phyloP scores from a whole-genome alignment of 1,140 invertebrate species.

The Pemphigus obesinymphae region DNA sequence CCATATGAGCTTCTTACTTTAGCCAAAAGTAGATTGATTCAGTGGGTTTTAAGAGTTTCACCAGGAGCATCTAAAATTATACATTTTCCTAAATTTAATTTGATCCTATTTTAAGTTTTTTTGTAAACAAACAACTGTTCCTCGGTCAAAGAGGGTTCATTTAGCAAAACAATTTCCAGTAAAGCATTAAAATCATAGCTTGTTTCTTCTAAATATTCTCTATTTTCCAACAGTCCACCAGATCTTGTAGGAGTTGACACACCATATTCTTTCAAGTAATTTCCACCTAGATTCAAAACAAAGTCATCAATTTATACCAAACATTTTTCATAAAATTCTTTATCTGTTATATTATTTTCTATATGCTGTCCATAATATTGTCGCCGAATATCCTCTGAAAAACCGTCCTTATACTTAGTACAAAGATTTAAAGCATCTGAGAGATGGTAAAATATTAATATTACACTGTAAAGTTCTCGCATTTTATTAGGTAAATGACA shows the following conservation, averaged over 20 bases:
- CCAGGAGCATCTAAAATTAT: background rate
- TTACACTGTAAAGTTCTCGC: conserved; percentile 41
- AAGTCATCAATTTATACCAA: background rate
- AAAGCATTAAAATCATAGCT: background rate
- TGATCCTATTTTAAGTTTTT: background rate
- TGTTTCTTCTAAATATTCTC: background rate
- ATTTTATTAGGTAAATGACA: conserved; percentile 41
- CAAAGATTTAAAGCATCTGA: conserved; percentile 38
- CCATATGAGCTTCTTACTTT: conserved; percentile 44
- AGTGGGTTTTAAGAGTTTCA: background rate
- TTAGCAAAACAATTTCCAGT: background rate
- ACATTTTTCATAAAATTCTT: background rate
- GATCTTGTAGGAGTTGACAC: background rate
- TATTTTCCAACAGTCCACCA: background rate
- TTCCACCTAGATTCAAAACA: background rate
- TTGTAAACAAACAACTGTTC: no score
- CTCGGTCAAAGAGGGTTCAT: no score
- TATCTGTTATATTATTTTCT: background rate
- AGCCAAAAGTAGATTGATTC: conserved; percentile 31
- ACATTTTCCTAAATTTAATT: background rate
- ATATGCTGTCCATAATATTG: background rate
- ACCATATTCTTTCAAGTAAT: background rate
- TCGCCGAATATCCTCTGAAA: conserved; percentile 39
- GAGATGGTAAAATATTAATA: conserved; percentile 41
- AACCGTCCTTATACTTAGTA: conserved; percentile 38